Evolutionary conservation across 1,140 invertebrate species (phyloP).

Genomic region (Drosophila dunni): DNA sequence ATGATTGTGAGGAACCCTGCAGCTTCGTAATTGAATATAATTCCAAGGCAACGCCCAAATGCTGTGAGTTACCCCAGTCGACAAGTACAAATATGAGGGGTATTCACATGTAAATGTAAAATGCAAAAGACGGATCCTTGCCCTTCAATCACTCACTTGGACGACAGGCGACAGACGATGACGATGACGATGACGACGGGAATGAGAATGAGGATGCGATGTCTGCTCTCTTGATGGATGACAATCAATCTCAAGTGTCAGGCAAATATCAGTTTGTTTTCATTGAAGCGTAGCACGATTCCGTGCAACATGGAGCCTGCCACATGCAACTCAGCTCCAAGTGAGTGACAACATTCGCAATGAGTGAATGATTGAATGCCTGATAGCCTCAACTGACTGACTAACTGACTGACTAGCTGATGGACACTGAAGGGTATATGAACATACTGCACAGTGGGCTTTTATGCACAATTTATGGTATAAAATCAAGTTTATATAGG

Average conservation of each 20-base stretch:
- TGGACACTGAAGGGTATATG: background rate
- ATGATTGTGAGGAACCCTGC: constrained; percentile 15
- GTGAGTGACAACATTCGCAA: constrained; percentile 74
- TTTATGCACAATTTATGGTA: background rate
- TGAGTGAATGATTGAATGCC: constrained; percentile 72
- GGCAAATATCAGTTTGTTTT: constrained; percentile 84
- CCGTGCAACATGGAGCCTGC: constrained; percentile 53
- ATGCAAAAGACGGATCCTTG: constrained; percentile 74
- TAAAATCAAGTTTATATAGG: background rate
- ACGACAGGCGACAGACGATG: constrained; percentile 32
- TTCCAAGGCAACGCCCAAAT: constrained; percentile 50
- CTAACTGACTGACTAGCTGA: constrained; percentile 24
- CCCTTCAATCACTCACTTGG: constrained; percentile 72
- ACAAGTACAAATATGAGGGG: background rate
- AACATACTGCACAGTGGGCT: background rate
- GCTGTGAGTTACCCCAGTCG: constrained; percentile 11
- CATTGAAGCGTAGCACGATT: constrained; percentile 71
- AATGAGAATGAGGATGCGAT: constrained; percentile 5
- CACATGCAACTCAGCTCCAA: constrained; percentile 37
- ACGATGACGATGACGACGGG: constrained; percentile 1
- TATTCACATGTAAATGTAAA: constrained; percentile 71
- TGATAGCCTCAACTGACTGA: constrained; percentile 42
- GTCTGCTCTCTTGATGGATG: constrained; percentile 77
- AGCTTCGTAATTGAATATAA: constrained; percentile 69
- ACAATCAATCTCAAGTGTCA: constrained; percentile 84